Evolutionary conservation across 2,797 vertebrate species (phyloP).

Genomic region (Myioborus miniatus): DNA sequence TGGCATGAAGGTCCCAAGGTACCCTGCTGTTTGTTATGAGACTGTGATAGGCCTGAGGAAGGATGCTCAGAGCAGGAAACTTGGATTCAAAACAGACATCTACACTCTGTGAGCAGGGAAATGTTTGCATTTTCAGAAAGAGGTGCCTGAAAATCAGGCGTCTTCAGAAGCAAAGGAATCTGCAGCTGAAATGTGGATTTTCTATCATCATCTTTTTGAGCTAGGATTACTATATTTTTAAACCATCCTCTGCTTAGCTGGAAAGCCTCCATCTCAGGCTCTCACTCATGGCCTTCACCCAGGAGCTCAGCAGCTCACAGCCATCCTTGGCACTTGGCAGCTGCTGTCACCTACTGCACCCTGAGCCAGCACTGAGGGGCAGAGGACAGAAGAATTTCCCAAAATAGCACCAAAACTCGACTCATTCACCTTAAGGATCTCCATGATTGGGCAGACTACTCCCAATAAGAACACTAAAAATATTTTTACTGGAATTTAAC

Average conservation of each 20-base stretch:
- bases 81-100: neutral
- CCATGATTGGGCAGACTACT: fast-evolving
- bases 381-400: neutral
- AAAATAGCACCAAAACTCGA: neutral
- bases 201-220: neutral
- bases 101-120: neutral
- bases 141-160: neutral
- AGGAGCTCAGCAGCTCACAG: neutral
- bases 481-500: neutral
- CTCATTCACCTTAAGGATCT: neutral
- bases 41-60: neutral
- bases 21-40: neutral
- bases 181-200: neutral
- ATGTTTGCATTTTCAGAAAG: neutral
- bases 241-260: neutral
- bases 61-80: neutral
- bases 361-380: neutral
- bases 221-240: neutral
- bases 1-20: neutral
- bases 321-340: neutral
- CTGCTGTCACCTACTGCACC: neutral
- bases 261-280: neutral
- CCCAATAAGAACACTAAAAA: neutral
- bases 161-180: neutral
- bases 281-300: neutral